Percentiles rank a stretch among this genome's conserved stretches.
Evolutionary conservation across 2,113 vertebrate species (phyloP).

Genomic region (Alexandromys fortis): DNA sequence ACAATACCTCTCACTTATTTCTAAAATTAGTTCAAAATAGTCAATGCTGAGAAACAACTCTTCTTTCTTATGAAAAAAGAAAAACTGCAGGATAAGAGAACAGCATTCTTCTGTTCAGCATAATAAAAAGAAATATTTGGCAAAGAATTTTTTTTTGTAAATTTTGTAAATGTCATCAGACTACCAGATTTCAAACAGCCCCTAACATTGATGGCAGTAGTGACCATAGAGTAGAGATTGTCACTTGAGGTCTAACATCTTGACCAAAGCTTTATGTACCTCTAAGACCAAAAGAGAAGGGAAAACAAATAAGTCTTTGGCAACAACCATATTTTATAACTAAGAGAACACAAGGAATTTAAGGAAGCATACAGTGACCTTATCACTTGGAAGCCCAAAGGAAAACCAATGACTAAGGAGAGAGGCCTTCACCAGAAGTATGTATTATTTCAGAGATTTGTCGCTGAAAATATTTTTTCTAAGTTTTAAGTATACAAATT

Average conservation of each 20-base stretch:
- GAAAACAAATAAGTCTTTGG: neutral
- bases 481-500: neutral
- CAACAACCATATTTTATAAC: neutral
- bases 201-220: neutral
- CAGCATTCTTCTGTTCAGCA: neutral
- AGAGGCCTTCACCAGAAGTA: neutral
- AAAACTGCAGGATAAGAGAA: neutral
- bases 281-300: neutral
- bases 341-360: neutral
- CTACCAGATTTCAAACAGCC: neutral
- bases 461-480: neutral
- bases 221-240: neutral
- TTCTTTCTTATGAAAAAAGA: neutral
- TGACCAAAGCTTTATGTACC: neutral
- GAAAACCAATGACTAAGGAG: neutral
- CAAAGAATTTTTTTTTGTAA: neutral
- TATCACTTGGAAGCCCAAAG: neutral
- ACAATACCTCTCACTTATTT: neutral
- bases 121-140: neutral
- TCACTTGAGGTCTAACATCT: neutral
- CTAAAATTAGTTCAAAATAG: conserved; percentile 30
- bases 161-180: neutral
- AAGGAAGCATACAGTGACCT: neutral
- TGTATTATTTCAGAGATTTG: neutral
- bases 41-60: neutral